Evolutionary conservation across 2,113 vertebrate genomes (phyloP), one percentile per base, ranked within the genome.

Genomic region (Sebastes fasciatus): DNA sequence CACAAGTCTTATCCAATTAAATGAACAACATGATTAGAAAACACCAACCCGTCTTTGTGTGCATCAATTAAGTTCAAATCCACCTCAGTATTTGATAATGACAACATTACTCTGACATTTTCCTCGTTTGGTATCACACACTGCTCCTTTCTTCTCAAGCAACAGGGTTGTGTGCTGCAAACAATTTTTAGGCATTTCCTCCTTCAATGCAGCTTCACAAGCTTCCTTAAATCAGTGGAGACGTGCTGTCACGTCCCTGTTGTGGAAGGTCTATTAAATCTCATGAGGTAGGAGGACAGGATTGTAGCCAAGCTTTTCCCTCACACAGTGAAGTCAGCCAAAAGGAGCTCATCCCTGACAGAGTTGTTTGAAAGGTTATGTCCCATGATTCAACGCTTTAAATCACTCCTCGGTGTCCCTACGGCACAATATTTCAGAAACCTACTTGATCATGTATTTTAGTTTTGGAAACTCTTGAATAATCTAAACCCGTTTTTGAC

Each of bases 181-280:
- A 74, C 63, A 49, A 17, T 14, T 60, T 13, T 1, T 11, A n/a
- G 19, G 11, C 40, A 1, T 71, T 16, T 21, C 14, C 34, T 69
- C 8, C 55, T 75, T 48, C 48, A 46, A 3, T 21, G 19, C 1
- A 1, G 16, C 45, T 42, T 71, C 21, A 63, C 61, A 55, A 8
- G 45, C 0, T 34, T 70, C 46, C 61, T 66, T 42, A 52, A 74
- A 49, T 75, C 68, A 40, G 0, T 9, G 2, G 19, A 64, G 76
- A 72, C 10, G 1, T n/a, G 21, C 55, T 48, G 64, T 67, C 64
- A 42, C 34, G 60, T 74, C 72, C 42, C 54, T 45, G 17, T 68
- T 68, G 57, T 43, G 49, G 45, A 67, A 57, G 61, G 14, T 78
- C 70, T 72, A 73, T 79, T 46, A 48, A 70, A 78, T 79, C 58